Evolutionary conservation across 2,797 vertebrate genomes (phyloP).

Genomic region (Micrastur ruficollis): DNA sequence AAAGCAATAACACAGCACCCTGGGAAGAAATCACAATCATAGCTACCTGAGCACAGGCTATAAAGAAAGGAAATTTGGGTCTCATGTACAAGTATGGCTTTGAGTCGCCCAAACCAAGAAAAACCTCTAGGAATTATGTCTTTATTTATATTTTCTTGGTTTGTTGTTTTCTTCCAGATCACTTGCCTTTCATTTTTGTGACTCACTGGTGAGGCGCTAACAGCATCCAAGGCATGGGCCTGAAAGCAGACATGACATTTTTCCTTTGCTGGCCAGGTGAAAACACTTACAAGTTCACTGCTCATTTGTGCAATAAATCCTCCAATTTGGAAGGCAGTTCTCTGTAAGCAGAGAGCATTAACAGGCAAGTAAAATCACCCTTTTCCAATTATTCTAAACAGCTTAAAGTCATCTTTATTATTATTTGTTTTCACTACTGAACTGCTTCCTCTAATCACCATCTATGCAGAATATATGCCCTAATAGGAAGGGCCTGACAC

Average conservation of each 20-base stretch:
- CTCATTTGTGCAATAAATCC: background rate
- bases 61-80: background rate
- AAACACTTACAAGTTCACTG: background rate
- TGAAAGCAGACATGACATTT: background rate
- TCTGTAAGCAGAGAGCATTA: background rate
- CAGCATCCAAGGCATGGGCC: accelerated
- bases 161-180: background rate
- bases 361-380: background rate
- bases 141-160: background rate
- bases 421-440: background rate
- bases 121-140: background rate
- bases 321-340: background rate
- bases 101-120: background rate
- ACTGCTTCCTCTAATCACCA: background rate
- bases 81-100: background rate
- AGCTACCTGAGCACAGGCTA: background rate
- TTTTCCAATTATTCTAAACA: background rate
- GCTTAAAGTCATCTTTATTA: background rate
- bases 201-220: background rate
- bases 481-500: background rate
- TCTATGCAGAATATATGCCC: background rate
- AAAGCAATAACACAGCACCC: background rate
- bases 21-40: background rate
- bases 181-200: background rate
- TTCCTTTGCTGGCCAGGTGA: background rate